These are phyloP conservation scores for Tortricodes alternella DNA, from an alignment of 2,888 invertebrate genomes.

Conservation along the genomic window DNA sequence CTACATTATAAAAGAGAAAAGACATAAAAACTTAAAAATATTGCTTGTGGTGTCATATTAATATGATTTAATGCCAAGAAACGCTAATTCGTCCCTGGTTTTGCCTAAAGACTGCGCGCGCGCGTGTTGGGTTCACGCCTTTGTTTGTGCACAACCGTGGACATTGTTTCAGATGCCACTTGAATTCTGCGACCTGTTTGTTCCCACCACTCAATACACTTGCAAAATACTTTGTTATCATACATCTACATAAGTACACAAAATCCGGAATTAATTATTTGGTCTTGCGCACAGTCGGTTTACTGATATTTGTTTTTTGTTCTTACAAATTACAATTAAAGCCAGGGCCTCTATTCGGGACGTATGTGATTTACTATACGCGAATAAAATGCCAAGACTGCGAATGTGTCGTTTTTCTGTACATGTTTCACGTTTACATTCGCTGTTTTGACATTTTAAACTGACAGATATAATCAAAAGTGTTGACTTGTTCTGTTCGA, in stretches of 20 bases:
- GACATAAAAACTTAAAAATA: no score
- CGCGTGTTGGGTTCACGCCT: slow-evolving; percentile 64
- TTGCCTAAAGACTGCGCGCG: slow-evolving; percentile 54
- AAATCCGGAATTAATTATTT: slow-evolving; percentile 41
- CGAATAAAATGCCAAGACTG: no score
- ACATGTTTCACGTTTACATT: no score
- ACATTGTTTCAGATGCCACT: slow-evolving; percentile 63
- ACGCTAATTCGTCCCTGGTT: slow-evolving; percentile 38
- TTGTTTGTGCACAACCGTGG: slow-evolving; percentile 65
- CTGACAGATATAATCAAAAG: no score
- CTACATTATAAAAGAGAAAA: no score
- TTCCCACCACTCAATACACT: slow-evolving; percentile 72
- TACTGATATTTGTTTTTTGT: slow-evolving; percentile 1
- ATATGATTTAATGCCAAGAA: background rate
- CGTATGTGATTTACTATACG: no score
- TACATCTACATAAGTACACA: slow-evolving; percentile 52
- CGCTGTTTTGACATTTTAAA: no score
- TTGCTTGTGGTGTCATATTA: background rate
- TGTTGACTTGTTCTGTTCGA: no score
- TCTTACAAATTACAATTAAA: background rate
- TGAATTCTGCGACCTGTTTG: slow-evolving; percentile 65
- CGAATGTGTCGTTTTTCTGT: no score
- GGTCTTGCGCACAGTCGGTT: slow-evolving; percentile 42
- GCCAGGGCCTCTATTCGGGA: no score
- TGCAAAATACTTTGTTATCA: slow-evolving; percentile 57